Base-by-base conservation (phyloP, 2,113 vertebrate species). In the Oriolus oriolus region DNA sequence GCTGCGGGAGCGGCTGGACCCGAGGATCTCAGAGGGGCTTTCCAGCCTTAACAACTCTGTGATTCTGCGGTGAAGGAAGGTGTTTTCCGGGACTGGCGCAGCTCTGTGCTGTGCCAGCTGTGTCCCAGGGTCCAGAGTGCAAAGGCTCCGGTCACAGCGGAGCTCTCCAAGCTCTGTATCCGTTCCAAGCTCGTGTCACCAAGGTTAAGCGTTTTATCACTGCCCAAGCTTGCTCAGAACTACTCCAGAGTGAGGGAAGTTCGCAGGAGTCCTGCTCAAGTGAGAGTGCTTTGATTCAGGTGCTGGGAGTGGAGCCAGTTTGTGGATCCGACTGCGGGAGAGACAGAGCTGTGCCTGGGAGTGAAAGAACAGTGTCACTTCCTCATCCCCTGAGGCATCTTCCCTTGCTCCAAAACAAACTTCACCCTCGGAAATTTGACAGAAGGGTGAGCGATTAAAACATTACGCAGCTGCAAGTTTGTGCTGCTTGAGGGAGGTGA, bases 391-490 rank as follows among this genome's bases (percentile, higher is more conserved):
- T 0, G 8, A 39, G 68, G 45, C 56, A 73, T 75, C 66, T 93
- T 50, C 59, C 73, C 42, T 45, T 33, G 54, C 66, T 93, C 78
- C 92, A 57, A 79, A 91, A 47, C 79, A 94, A 92, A 86, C 68
- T 22, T 65, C 54, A 42, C 47, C 31, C 45, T 17, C 24, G 30
- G 75, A 81, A 86, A 78, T 57, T 45, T 76, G 49, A 27, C 13
- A 35, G 70, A 56, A 88, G 45, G 52, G 35, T 59, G 66, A 89
- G 83, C 54, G 90, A 96, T 74, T 95, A 85, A 91, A 93, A 68
- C 35, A 30, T 60, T 18, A 39, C 42, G 47, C 69, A 77, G 87
- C 81, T 84, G 68, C 52, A 79, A 50, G 53, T 85, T 66, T 52
- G 35, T 74, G 78, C 61, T 35, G 44, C 70, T 77, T n/a, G 64